Evolutionary conservation across 2,113 vertebrate genomes (phyloP), one percentile per base, ranked within the genome.

Genomic region (Patagioenas fasciata): DNA sequence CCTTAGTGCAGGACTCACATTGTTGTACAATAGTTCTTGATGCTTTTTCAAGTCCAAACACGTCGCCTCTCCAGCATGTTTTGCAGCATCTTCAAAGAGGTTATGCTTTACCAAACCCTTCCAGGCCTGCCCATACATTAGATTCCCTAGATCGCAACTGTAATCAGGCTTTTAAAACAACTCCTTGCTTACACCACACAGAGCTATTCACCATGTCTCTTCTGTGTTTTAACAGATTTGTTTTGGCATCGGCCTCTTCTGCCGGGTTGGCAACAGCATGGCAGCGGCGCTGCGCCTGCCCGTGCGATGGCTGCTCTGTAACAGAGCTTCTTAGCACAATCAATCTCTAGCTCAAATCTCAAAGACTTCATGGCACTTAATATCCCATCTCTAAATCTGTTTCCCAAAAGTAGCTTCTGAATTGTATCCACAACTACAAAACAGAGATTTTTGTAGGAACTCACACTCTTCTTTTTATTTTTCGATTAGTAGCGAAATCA

Each of bases 301-400:
- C 18, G 0, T 12, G 6, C 0, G 0, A 29, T 4, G 36, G 12
- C 29, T 38, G 2, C 14, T 40, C 50, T 40, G 13, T 7, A 14
- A 56, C 57, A 40, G 16, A 51, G 69, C 17, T 57, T 50, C 56
- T 75, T 14, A 51, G 60, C 34, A 71, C 56, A 78, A 47, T 80
- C 31, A 70, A 36, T 18, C 66, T 62, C 57, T 5, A 69, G 69
- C 26, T 44, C 65, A 81, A 42, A 72, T 48, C 36, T 67, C 78
- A 84, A 28, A 40, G 15, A 7, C 58, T 87, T 72, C 25, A 6
- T 6, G 34, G 71, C 3, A 40, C 62, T 88, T 51, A 26, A 42
- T 60, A 66, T 10, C 9, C 26, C 2, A 14, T 34, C 38, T 70
- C 79, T 77, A 50, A 70, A 70, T 32, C n/a, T 31, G 15, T 4